These are phyloP conservation scores for Cydia strobilella DNA, from an alignment of 1,140 invertebrate species.

Conservation along the genomic window DNA sequence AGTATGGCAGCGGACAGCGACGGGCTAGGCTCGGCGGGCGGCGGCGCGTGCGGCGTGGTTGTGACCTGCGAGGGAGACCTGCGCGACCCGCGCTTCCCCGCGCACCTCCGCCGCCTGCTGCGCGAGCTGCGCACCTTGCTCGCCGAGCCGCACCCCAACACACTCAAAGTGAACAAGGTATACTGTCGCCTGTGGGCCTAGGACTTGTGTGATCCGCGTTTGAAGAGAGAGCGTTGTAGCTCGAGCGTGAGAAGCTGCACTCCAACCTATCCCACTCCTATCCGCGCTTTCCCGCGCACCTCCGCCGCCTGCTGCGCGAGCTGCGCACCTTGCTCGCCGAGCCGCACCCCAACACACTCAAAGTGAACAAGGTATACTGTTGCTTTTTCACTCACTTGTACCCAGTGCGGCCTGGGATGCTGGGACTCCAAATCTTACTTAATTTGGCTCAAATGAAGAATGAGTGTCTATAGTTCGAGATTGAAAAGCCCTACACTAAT, in stretches of 20 bases:
- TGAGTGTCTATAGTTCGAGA: too few species aligned
- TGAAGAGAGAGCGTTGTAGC: too few species aligned
- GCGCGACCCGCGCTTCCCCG: slow-evolving; percentile 74
- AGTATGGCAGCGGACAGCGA: slow-evolving; percentile 78
- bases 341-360: slow-evolving; percentile 71
- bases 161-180: slow-evolving; percentile 78
- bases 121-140: slow-evolving; percentile 69
- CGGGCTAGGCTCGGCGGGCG: slow-evolving; percentile 68
- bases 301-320: slow-evolving; percentile 72
- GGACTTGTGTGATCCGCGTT: too few species aligned
- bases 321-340: slow-evolving; percentile 69
- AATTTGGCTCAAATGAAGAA: too few species aligned
- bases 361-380: slow-evolving; percentile 73
- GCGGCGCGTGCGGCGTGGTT: slow-evolving; percentile 71
- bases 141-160: slow-evolving; percentile 71
- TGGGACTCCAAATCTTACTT: too few species aligned
- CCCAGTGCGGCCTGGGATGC: too few species aligned
- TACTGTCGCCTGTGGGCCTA: neutral
- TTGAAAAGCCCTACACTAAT: too few species aligned
- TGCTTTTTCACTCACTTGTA: too few species aligned
- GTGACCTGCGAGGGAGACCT: slow-evolving; percentile 79
- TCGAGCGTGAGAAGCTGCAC: too few species aligned
- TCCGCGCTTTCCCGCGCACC: slow-evolving; percentile 74
- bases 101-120: slow-evolving; percentile 74
- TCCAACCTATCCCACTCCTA: slow-evolving; percentile 39